These are phyloP conservation scores for Lycia hirtaria DNA, from an alignment of 2,888 invertebrate genomes.

Conservation along the genomic window DNA sequence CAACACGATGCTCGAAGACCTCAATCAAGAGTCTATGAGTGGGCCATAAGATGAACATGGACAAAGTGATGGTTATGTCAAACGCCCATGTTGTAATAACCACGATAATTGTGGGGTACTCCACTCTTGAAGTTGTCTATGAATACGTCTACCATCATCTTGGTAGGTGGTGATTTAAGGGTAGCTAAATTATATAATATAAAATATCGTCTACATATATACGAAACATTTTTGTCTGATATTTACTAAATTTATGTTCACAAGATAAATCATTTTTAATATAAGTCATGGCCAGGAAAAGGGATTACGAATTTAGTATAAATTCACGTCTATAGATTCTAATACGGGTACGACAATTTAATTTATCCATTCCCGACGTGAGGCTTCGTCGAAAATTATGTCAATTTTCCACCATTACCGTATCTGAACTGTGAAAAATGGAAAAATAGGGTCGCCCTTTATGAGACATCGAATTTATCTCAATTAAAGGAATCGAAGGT, in stretches of 20 bases:
- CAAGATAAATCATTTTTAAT: constrained; percentile 9
- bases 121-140: too few species aligned
- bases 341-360: constrained; percentile 35
- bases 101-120: too few species aligned
- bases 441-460: constrained; percentile 33
- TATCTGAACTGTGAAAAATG: constrained; percentile 35
- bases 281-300: constrained; percentile 2
- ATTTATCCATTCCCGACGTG: constrained; percentile 48
- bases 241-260: constrained; percentile 1
- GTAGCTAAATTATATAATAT: too few species aligned
- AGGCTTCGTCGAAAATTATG: constrained; percentile 57
- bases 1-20: too few species aligned
- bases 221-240: background rate
- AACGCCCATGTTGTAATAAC: too few species aligned
- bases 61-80: too few species aligned
- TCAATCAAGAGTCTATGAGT: too few species aligned
- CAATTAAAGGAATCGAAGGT: constrained; percentile 32
- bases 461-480: constrained; percentile 32
- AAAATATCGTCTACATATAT: background rate
- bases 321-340: constrained; percentile 29
- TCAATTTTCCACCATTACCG: constrained; percentile 65
- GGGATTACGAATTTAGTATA: constrained; percentile 13
- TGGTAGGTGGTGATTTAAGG: too few species aligned
- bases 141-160: too few species aligned
- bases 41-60: too few species aligned